phyloP scores from a whole-genome alignment of 2,113 vertebrate species.

The Apeltes quadracus region DNA sequence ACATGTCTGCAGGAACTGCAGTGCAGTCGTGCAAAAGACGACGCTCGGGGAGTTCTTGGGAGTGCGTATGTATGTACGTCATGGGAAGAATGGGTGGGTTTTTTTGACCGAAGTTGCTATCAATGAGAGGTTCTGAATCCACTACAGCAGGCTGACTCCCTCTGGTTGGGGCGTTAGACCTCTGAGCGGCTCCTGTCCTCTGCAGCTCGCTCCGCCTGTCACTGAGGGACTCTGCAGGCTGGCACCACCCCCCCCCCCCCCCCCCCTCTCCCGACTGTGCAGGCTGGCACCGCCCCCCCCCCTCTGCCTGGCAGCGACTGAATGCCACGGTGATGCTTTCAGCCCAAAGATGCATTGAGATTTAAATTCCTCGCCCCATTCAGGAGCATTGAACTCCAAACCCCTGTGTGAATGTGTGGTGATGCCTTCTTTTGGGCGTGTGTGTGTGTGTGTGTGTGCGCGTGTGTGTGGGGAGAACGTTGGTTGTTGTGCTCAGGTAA shows the following conservation, averaged over 20 bases:
- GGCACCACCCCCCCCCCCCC: conserved; percentile 52
- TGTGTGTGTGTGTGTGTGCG: no score
- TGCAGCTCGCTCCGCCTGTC: conserved; percentile 55
- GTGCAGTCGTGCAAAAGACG: neutral
- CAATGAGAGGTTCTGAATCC: conserved; percentile 6
- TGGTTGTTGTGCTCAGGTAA: conserved; percentile 7
- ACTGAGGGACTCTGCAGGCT: conserved; percentile 58
- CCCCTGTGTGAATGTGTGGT: conserved; percentile 3
- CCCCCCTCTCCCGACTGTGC: conserved; percentile 31
- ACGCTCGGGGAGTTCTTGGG: neutral
- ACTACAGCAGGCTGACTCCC: conserved; percentile 26
- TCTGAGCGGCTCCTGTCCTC: conserved; percentile 47
- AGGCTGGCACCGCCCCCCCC: conserved; percentile 54
- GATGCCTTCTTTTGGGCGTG: neutral
- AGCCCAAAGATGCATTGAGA: conserved; percentile 68
- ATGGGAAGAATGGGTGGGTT: neutral
- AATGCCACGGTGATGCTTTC: conserved; percentile 70
- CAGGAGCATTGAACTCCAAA: conserved; percentile 50
- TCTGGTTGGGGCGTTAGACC: conserved; percentile 36
- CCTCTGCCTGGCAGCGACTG: conserved; percentile 55
- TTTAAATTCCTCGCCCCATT: conserved; percentile 72
- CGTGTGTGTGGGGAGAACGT: neutral
- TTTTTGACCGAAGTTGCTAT: neutral
- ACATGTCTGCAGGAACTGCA: neutral
- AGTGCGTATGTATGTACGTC: conserved; percentile 5